Conservation (phyloP, 35 echinoderm and acorn worm genomes). For the Stichopus chloronotus region DNA sequence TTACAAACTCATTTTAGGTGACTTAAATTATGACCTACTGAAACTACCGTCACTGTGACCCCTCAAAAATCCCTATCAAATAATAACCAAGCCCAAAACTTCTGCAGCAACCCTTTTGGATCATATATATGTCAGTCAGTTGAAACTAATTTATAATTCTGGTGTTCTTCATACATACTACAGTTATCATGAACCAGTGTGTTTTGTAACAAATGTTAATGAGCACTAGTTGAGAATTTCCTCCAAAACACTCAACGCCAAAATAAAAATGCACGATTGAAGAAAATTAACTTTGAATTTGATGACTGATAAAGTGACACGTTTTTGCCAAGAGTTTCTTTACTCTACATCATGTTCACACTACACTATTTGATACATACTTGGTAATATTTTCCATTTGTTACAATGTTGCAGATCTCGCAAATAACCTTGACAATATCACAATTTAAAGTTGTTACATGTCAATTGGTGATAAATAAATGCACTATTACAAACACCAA, state of each 20-base stretch:
- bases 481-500: too few relatives aligned
- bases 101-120: neutral
- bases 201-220: neutral
- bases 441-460: too few relatives aligned
- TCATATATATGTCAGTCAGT: neutral
- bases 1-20: neutral
- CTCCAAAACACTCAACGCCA: too few relatives aligned
- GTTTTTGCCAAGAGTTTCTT: too few relatives aligned
- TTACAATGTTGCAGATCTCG: too few relatives aligned
- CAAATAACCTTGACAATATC: too few relatives aligned
- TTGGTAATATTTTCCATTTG: too few relatives aligned
- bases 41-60: neutral
- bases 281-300: neutral
- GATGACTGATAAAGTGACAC: neutral
- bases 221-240: too few relatives aligned
- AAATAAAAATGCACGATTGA: neutral
- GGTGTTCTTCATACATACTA: neutral
- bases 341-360: too few relatives aligned
- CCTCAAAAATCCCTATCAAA: neutral
- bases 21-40: conserved; percentile 11
- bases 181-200: conserved; percentile 22
- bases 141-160: neutral
- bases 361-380: too few relatives aligned
- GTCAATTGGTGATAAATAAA: too few relatives aligned
- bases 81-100: neutral